Evolutionary conservation across 1,140 invertebrate genomes (phyloP), one percentile per base, ranked within the genome.

Genomic region (Campoletis sonorensis): DNA sequence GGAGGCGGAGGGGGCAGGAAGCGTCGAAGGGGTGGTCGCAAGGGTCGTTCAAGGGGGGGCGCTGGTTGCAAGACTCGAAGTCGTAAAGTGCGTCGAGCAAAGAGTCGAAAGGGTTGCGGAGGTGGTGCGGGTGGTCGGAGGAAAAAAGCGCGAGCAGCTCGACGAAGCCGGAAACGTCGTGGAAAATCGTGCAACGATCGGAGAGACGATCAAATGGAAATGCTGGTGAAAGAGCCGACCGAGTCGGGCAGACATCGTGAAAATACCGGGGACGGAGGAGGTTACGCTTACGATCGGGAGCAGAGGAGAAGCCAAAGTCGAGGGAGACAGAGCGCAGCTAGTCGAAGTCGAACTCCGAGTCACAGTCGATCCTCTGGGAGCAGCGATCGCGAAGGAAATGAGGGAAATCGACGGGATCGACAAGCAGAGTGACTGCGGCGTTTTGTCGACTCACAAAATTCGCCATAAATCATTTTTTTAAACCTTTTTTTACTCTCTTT

Each of bases 361-460:
- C 85, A 58, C 30, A 89, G 88, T 77, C 83, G 78, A 85, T 89
- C 88, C 23, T 86, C 84, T 15, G 80, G 30, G 1, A 86, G 82
- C 80, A 88, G 88, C 64, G 85, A 87, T 79, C 84, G 80, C 11
- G 87, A 87, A 11, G 79, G 71, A 11, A 71, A 73, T 40, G 77
- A 84, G 18, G 83, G 79, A 71, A 81, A 54, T 67, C 21, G 70
- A 73, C 54, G 83, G 15, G 67, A 58, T 79, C 79, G 64, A 61
- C 73, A 80, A 61, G 67, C 49, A 0, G 83, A 84, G 27, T 82
- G 78, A 82, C 37, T 73, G 18, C n/a, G 13, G 13, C 18, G 3
- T 71, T 33, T 73, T 21, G 40, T 13, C 0, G 5, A 45, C 40
- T 11, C 40, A 45, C 40, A 1, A 45, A 45, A 45, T 45, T 45